A percentile compares a stretch with the other conserved stretches of the same genome.
Evolutionary conservation across 2,113 vertebrate genomes (phyloP).

Genomic region (Spheniscus mendiculus): DNA sequence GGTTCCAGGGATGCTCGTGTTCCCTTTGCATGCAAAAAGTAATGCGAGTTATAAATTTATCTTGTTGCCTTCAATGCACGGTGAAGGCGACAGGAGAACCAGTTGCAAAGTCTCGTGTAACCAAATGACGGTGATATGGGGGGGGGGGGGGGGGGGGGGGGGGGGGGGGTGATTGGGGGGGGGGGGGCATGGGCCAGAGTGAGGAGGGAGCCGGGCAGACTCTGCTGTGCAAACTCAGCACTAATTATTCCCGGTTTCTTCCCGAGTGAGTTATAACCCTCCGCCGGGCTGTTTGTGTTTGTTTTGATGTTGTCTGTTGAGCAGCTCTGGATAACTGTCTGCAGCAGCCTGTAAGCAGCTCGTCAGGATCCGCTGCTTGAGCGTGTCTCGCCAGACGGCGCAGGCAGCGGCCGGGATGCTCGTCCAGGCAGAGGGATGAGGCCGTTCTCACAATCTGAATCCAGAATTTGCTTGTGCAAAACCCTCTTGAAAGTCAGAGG

Average conservation of each 20-base stretch:
- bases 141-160: too few relatives aligned
- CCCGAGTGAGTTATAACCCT: background rate
- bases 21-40: background rate
- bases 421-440: background rate
- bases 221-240: background rate
- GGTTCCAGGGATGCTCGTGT: background rate
- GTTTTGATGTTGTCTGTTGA: background rate
- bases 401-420: background rate
- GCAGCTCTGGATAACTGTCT: background rate
- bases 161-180: too few relatives aligned
- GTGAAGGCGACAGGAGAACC: background rate
- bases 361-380: background rate
- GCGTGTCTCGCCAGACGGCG: rapidly evolving
- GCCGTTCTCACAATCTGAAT: background rate
- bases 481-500: background rate
- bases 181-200: rapidly evolving
- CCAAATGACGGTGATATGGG: background rate
- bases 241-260: background rate
- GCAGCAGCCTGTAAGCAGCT: background rate
- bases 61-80: background rate
- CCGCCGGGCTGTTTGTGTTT: background rate
- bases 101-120: background rate
- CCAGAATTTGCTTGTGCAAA: background rate
- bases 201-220: background rate
- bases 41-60: background rate